A percentile compares a stretch with the other conserved stretches of the same genome.
These are phyloP conservation scores for Caenorhabditis latens DNA, from an alignment of 1,140 invertebrate genomes.

Conservation along the genomic window DNA sequence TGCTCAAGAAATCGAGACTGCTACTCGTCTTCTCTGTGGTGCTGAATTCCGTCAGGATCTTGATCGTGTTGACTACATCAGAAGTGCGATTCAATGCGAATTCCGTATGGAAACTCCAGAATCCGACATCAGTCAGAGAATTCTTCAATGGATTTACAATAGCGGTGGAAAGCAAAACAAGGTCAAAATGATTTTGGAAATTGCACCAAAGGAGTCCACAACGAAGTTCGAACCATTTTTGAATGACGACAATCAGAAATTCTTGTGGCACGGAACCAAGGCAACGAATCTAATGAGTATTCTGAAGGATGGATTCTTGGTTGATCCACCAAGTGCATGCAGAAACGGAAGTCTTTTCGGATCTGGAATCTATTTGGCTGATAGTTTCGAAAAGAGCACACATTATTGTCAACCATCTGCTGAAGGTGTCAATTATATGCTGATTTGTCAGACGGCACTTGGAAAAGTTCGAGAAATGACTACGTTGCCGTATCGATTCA, in stretches of 20 bases:
- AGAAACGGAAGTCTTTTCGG: slow-evolving; percentile 65
- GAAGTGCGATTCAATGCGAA: slow-evolving; percentile 62
- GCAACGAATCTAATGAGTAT: slow-evolving; percentile 66
- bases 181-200: slow-evolving; percentile 56
- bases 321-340: slow-evolving; percentile 60
- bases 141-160: slow-evolving; percentile 65
- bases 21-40: slow-evolving; percentile 44
- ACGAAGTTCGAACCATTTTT: slow-evolving; percentile 58
- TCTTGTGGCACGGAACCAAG: slow-evolving; percentile 68
- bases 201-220: slow-evolving; percentile 37
- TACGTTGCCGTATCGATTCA: slow-evolving; percentile 7
- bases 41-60: slow-evolving; percentile 37
- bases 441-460: slow-evolving; percentile 65
- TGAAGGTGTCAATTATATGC: slow-evolving; percentile 64
- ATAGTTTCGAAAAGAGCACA: slow-evolving; percentile 66
- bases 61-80: slow-evolving; percentile 59
- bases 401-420: slow-evolving; percentile 63
- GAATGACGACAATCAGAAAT: slow-evolving; percentile 61
- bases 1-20: slow-evolving; percentile 50
- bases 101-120: slow-evolving; percentile 59
- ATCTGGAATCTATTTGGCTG: slow-evolving; percentile 68
- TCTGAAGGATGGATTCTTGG: slow-evolving; percentile 63
- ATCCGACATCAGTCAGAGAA: slow-evolving; percentile 55
- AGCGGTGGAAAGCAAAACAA: slow-evolving; percentile 27
- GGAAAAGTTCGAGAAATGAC: slow-evolving; percentile 20